Base-by-base conservation (phyloP, 2,888 invertebrate genomes). In the Drosophila mulleri region DNA sequence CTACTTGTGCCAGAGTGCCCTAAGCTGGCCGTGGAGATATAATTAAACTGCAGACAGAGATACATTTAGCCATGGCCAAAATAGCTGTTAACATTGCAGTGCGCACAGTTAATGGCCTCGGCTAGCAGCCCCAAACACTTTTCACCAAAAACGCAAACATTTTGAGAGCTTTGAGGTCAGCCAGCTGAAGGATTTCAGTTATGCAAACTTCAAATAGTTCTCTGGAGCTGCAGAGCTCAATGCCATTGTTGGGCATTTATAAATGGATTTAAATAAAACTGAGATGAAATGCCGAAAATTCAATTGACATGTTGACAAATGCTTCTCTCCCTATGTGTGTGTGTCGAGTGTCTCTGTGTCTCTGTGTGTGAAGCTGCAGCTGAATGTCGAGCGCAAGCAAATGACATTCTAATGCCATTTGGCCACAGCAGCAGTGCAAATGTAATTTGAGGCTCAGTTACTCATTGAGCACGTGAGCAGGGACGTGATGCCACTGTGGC, bases 371-470 rank as follows among this genome's bases (percentile, higher is more conserved):
- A 29, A 18, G 29, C 50, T 32, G n/a, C 35, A 35, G 7, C 37
- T 26, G 29, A 42, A 42, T 53, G 35, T 64, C 53, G 41, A 58
- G 53, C 66, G 60, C 57, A 48, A 20, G 69, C 42, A 76, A 69
- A 76, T 77, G 48, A 73, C 78, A 77, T 76, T 62, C 64, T 56
- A 77, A 72, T 76, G 64, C 44, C 69, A 76, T 76, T 76, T 72
- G 64, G 64, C 68, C 62, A 52, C 50, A 44, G 67, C 52, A 18
- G 18, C 39, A 35, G 39, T 41, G 54, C 50, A 75, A 75, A 72
- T 75, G 57, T 62, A 72, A 73, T 73, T 77, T 52, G 61, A 71
- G 45, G 45, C 61, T 70, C 54, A 18, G 58, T 42, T 63, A 58
- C 53, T 56, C 67, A 60, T 41, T 45, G 44, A 50, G 23, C 29